Base-by-base conservation (phyloP, 2,888 invertebrate species). In the Dorcus parallelipipedus region DNA sequence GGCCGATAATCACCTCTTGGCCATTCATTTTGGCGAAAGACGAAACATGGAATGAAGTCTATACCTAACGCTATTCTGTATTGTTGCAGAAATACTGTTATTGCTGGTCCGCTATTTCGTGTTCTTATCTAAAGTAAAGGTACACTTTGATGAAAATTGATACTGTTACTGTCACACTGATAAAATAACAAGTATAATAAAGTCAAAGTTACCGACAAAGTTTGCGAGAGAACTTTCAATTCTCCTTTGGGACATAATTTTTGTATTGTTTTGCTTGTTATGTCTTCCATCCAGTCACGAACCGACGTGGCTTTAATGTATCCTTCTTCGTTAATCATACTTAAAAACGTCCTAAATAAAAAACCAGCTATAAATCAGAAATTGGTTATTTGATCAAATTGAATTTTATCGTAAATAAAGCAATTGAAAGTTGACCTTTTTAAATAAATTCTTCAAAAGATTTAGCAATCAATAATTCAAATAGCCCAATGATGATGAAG, bases 31-130 rank as follows among this genome's bases (percentile, higher is more conserved):
- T 59, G 60, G 8, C 50, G 54, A 60, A 75, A 74, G 41, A 66
- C 58, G 54, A 77, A 75, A 52, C 73, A 76, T 0, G 74, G 72
- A 1, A 76, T 75, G 10, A 76, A 66, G 64, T 85, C 84, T 1
- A 85, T 78, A 53, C 79, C 77, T 55, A 14, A 14, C 14, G 14
- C 14, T 14, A 79, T 77, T 20, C 72, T 63, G 6, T 17, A 54
- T 54, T 3, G 64, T 67, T 6, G 42, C 54, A 9, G 84, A 67
- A 54, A 74, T 75, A 85, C 64, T 0, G 84, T 86, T 64, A 82
- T 82, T 3, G 86, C 85, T 0, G 86, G 86, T 0, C 84, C 84
- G 0, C 79, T 73, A 63, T 80, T 79, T 55, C 67, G 77, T 56
- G 78, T 76, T 2, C 60, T 75, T 39, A 81, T 67, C 64, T 78